Evolutionary conservation across 1,140 invertebrate species (phyloP), one percentile per base, ranked within the genome.

Genomic region (Drosophila cardini): DNA sequence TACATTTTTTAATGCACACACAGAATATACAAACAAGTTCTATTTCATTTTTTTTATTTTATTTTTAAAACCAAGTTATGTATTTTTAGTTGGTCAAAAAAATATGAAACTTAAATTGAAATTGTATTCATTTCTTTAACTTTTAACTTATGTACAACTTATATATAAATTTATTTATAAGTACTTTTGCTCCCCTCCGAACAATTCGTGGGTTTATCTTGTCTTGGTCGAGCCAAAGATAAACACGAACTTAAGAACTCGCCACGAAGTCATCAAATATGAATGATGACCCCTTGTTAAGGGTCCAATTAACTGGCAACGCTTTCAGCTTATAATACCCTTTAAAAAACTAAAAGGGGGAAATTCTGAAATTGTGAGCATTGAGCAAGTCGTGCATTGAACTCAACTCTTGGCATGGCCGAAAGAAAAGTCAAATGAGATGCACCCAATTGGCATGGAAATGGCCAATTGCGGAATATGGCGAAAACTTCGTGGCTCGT

Each of bases 1-100:
- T 83, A 85, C 77, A 85, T 85, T 85, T 85, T 80, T 80, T 73
- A 84, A 84, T 85, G 77, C 77, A 84, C 73, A 48, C 57, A 61
- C 62, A 58, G 67, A 80, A 80, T 46, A 83, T 45, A 72, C 18
- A 72, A 84, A 79, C 71, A 72, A 76, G 46, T 48, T 63, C 48
- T 63, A 53, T 74, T 78, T 79, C 73, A 26, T 26, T 26, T 73
- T 79, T 78, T 78, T 26, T 26, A 68, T 79, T 78, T 78, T 74
- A 80, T 79, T 62, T 73, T 60, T 18, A 45, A 63, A 52, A 46
- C 9, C 42, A 71, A 57, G 52, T 55, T 55, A 34, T 38, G 15
- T 46, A 45, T 38, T 46, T 63, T 71, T 38, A 38, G 68, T n/a
- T 38, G 48, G 32, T 38, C 67, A 70, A 70, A 60, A 62, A 63